Conservation (phyloP, 2,888 invertebrate genomes). For the Labia minor region DNA sequence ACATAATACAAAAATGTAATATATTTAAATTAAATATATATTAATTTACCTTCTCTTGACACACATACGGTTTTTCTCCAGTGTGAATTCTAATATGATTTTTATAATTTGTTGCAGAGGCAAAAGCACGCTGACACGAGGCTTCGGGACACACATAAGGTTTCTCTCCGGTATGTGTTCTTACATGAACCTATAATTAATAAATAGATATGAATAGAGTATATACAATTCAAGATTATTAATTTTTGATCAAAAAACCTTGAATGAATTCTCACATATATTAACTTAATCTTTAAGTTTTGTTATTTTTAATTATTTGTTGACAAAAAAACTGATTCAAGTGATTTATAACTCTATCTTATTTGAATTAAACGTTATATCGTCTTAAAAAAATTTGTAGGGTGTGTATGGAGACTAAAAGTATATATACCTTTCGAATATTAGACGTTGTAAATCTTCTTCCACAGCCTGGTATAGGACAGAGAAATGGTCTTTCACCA, state of each 20-base stretch:
- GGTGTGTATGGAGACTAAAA: no score
- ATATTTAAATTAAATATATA: not conserved
- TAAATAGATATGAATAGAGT: constrained; percentile 8
- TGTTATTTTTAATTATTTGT: no score
- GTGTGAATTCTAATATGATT: constrained; percentile 58
- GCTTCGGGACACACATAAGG: constrained; percentile 50
- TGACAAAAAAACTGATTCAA: no score
- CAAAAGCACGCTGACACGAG: constrained; percentile 51
- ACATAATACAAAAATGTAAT: not conserved
- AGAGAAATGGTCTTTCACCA: constrained; percentile 36
- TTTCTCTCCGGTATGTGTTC: constrained; percentile 56
- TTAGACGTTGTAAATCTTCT: constrained; percentile 57
- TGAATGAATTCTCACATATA: not conserved
- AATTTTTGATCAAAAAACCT: not conserved
- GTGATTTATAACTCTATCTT: no score
- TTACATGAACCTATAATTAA: constrained; percentile 42
- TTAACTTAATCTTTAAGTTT: no score
- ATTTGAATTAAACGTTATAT: no score
- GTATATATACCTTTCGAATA: constrained; percentile 45
- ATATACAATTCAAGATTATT: not conserved
- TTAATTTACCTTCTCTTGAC: constrained; percentile 40
- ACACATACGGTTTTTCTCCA: constrained; percentile 56
- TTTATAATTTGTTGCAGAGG: constrained; percentile 56
- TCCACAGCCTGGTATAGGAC: constrained; percentile 42
- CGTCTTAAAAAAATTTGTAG: no score